phyloP scores from a whole-genome alignment of 2,888 invertebrate species.

The Chymomyza procnemis region DNA sequence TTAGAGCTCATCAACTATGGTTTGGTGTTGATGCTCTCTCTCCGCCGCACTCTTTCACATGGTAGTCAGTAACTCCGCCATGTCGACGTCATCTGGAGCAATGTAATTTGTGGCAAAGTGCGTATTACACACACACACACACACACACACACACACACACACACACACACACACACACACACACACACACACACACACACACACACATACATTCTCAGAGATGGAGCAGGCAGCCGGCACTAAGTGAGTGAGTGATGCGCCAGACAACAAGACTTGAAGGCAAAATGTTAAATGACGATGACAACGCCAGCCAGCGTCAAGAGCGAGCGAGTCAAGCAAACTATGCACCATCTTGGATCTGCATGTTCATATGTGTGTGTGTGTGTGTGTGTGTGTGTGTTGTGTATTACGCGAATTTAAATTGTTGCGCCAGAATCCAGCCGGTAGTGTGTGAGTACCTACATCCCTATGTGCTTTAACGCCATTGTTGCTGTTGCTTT shows the following conservation, averaged over 20 bases:
- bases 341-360: not conserved
- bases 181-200: conserved; percentile 2
- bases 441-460: not conserved
- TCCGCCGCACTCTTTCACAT: not conserved
- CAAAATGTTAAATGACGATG: conserved; percentile 71
- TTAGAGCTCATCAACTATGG: conserved; percentile 40
- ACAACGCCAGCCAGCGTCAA: conserved; percentile 38
- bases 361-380: not conserved
- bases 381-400: not conserved
- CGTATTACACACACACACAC: conserved; percentile 33
- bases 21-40: conserved; percentile 2
- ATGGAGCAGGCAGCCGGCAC: conserved; percentile 16
- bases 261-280: conserved; percentile 70
- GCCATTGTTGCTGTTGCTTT: not conserved
- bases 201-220: conserved; percentile 8
- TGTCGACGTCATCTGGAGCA: conserved; percentile 51
- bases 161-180: conserved; percentile 14
- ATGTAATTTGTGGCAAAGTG: conserved; percentile 61
- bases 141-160: conserved; percentile 9
- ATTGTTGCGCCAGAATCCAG: conserved; percentile 16
- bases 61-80: not conserved
- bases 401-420: conserved; percentile 26
- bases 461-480: not conserved
- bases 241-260: conserved; percentile 71
- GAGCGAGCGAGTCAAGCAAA: not conserved